Conservation (phyloP, 2,888 invertebrate species). For the Stenotaenia linearis region DNA sequence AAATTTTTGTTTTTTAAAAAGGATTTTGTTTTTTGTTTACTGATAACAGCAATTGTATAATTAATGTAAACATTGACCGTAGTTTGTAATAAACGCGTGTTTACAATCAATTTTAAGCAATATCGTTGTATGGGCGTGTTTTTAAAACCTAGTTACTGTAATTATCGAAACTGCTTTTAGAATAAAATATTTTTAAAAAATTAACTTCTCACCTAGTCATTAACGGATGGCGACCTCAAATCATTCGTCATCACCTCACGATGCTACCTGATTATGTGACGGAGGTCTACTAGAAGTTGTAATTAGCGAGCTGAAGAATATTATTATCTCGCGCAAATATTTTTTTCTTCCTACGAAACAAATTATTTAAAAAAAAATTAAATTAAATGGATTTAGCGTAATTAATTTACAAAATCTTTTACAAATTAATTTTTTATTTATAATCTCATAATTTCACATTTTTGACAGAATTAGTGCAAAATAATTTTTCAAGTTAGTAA, state of each 20-base stretch:
- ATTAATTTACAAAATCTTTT: background rate
- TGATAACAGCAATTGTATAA: too few species aligned
- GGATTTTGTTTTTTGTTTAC: too few species aligned
- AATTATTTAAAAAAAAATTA: background rate
- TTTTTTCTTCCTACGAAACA: background rate
- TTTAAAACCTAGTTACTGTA: background rate
- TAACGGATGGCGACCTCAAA: background rate
- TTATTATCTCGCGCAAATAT: background rate
- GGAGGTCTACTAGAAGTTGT: background rate
- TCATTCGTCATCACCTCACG: background rate
- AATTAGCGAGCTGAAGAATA: background rate
- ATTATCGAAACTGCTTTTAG: background rate
- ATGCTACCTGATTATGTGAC: background rate
- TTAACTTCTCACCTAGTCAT: background rate
- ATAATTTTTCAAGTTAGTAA: background rate
- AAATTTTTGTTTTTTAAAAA: too few species aligned
- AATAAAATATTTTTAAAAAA: background rate
- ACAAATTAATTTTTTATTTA: background rate
- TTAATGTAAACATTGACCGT: too few species aligned
- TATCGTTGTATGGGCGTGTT: background rate
- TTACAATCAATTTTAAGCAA: background rate
- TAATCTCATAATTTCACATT: background rate
- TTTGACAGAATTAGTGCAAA: background rate
- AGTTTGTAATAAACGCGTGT: too few species aligned
- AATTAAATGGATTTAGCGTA: too few species aligned